phyloP scores from a whole-genome alignment of 2,113 vertebrate species.

The Zosterops hypoxanthus region DNA sequence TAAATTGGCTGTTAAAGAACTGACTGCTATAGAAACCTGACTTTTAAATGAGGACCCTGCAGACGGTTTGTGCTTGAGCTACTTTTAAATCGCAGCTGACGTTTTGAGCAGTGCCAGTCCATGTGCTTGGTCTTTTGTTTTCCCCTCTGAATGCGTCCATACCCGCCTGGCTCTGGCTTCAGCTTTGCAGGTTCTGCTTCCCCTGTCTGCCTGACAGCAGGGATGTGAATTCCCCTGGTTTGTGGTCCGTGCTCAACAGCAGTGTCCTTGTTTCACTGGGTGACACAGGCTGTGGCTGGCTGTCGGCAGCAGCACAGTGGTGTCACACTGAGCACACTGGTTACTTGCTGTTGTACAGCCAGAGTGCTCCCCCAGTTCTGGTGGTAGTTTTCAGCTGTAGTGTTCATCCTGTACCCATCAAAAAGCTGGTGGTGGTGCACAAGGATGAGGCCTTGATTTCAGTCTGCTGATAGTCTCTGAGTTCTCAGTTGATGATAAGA shows the following conservation, averaged over 20 bases:
- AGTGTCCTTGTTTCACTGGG: background rate
- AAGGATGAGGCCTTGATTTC: background rate
- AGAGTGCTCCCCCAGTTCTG: background rate
- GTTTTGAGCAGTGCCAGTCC: background rate
- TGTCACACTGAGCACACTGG: rapidly evolving
- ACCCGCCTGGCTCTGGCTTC: background rate
- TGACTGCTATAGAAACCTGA: background rate
- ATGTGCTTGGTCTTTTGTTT: background rate
- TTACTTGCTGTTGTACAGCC: background rate
- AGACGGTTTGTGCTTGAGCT: background rate
- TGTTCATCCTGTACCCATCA: background rate
- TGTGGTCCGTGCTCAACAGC: rapidly evolving
- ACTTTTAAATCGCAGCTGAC: background rate
- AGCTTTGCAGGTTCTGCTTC: background rate
- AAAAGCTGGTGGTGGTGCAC: background rate
- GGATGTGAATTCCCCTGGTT: background rate
- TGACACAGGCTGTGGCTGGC: background rate
- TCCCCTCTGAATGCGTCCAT: background rate
- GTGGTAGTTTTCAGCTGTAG: background rate
- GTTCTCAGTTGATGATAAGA: background rate
- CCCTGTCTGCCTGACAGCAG: rapidly evolving
- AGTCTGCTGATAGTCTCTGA: background rate
- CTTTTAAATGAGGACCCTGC: background rate
- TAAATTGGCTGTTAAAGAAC: background rate
- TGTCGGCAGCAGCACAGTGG: background rate